Evolutionary conservation across 2,113 vertebrate genomes (phyloP), one percentile per base, ranked within the genome.

Genomic region (Labeo rohita): DNA sequence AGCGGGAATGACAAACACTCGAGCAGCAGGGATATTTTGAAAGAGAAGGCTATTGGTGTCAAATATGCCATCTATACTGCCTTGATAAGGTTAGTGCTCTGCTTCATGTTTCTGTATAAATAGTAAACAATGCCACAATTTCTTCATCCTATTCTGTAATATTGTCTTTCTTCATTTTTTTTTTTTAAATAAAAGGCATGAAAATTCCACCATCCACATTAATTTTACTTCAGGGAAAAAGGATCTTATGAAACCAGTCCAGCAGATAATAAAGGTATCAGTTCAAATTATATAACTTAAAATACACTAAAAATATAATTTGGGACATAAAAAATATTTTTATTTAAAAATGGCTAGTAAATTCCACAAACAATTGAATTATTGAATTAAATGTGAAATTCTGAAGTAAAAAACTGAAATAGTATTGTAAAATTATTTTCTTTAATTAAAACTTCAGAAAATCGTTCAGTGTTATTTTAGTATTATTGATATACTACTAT

Each of bases 211-310:
- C 39, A 95, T 91, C 80, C 95, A 95, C 90, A 88, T 87, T 80
- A 96, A 95, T 85, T 96, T 97, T 89, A 93, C 94, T 13, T 86
- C 85, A 49, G 93, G 91, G 2, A 87, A 92, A 18, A 92, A 87
- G 70, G 28, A 93, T 73, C 80, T 91, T 72, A 85, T 87, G 83
- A 94, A 89, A 92, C 90, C 90, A 34, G 80, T 94, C 0, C 28
- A 90, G 8, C 95, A 96, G 74, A 84, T 74, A 6, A 91, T 96
- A 18, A 72, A 77, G 87, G 96, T 97, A 92, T 78, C 9, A 6
- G 6, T 59, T 63, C 8, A 72, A 34, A 34, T 65, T 13, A 9
- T 65, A 1, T 34, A n/a, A 6, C 28, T 68, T 39, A 39, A 16
- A 70, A 4, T 50, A 50, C 11, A 50, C 49, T 49, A 8, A 49